These are phyloP conservation scores for Agrochola lychnidis DNA, from an alignment of 2,888 invertebrate genomes.

Conservation along the genomic window DNA sequence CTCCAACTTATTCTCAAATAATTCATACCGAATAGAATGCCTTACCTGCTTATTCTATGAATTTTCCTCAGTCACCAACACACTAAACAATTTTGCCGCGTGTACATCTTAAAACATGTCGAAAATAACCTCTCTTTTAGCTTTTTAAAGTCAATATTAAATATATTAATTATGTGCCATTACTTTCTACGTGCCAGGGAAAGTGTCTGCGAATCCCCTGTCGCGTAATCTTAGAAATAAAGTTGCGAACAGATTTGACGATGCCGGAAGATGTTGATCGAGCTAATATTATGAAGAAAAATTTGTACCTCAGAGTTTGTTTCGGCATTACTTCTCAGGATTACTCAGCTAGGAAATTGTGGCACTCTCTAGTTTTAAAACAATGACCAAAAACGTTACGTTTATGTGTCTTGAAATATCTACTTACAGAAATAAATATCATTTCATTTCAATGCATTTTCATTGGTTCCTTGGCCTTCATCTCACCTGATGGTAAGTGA, in stretches of 20 bases:
- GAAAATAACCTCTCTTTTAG: slow-evolving; percentile 73
- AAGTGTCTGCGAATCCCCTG: slow-evolving; percentile 28
- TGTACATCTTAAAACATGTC: slow-evolving; percentile 67
- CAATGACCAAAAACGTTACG: no score
- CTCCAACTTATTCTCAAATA: not conserved
- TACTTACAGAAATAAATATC: no score
- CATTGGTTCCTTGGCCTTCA: no score
- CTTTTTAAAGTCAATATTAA: slow-evolving; percentile 57
- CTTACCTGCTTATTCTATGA: not conserved
- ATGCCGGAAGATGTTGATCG: not conserved
- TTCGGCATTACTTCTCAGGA: no score
- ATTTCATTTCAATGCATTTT: not conserved
- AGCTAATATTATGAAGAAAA: no score
- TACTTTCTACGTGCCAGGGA: slow-evolving; percentile 64
- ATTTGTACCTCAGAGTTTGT: no score
- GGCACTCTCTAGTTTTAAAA: no score
- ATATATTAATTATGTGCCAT: slow-evolving; percentile 64
- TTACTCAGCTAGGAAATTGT: no score
- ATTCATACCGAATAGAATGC: no score
- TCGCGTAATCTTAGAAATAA: slow-evolving; percentile 31
- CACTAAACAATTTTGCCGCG: slow-evolving; percentile 13
- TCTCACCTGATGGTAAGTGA: no score
- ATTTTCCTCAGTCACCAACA: not conserved
- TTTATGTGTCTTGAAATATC: no score
- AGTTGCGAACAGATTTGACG: slow-evolving; percentile 31